These are phyloP conservation scores for Leptonema lineaticorne DNA, from an alignment of 1,140 invertebrate genomes.

Conservation along the genomic window DNA sequence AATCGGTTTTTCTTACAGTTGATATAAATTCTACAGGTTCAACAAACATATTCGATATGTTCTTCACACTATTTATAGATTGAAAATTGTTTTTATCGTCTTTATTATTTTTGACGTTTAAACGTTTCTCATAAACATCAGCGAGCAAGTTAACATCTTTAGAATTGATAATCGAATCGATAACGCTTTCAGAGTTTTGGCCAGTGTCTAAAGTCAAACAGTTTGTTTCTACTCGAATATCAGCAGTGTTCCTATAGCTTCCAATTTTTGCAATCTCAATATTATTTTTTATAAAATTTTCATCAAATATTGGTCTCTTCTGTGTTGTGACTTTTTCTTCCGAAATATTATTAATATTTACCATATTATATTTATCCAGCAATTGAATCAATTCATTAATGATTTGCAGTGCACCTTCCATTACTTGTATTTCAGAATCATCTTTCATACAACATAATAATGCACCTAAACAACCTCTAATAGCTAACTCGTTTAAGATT, in stretches of 20 bases:
- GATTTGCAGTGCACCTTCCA: conserved; percentile 60
- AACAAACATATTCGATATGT: conserved; percentile 49
- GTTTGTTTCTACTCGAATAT: conserved; percentile 51
- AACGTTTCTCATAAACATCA: conserved; percentile 55
- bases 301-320: conserved; percentile 44
- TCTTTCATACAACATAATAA: conserved; percentile 65
- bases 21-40: conserved; percentile 59
- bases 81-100: conserved; percentile 47
- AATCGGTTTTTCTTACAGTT: conserved; percentile 56
- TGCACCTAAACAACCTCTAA: conserved; percentile 67
- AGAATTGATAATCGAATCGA: conserved; percentile 58
- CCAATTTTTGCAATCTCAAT: conserved; percentile 35
- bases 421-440: conserved; percentile 70
- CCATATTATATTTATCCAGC: conserved; percentile 60
- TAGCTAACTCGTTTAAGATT: conserved; percentile 64
- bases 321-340: conserved; percentile 46
- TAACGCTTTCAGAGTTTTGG: conserved; percentile 42
- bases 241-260: conserved; percentile 36
- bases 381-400: conserved; percentile 60
- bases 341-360: conserved; percentile 48
- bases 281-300: conserved; percentile 34
- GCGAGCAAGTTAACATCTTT: conserved; percentile 62
- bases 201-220: conserved; percentile 39
- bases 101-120: conserved; percentile 45
- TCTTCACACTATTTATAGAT: conserved; percentile 49